Evolutionary conservation across 2,113 vertebrate genomes (phyloP).

Genomic region (Parus major): DNA sequence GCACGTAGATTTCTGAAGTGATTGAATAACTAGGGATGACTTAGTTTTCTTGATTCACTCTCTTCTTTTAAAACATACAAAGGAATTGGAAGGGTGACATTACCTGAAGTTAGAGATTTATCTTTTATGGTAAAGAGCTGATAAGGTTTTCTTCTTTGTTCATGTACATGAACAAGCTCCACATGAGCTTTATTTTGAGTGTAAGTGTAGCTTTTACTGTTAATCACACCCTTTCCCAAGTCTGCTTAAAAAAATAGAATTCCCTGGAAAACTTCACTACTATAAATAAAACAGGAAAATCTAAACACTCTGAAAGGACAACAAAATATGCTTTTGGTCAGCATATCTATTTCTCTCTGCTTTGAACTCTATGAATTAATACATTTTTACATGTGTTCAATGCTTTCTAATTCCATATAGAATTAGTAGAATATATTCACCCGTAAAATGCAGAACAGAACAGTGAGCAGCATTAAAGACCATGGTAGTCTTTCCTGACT

Average conservation of each 20-base stretch:
- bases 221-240: not conserved
- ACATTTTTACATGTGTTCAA: not conserved
- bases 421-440: not conserved
- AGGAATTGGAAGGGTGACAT: not conserved
- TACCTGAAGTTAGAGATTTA: not conserved
- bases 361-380: not conserved
- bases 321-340: not conserved
- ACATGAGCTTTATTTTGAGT: not conserved
- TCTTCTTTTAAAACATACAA: not conserved
- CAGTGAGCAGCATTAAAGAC: not conserved
- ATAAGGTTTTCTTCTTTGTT: not conserved
- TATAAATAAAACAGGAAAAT: not conserved
- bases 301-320: not conserved
- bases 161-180: not conserved
- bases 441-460: not conserved
- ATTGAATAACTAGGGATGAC: not conserved
- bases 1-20: not conserved
- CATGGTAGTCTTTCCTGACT: not conserved
- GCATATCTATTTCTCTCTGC: rapidly evolving
- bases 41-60: not conserved
- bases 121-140: not conserved
- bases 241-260: not conserved
- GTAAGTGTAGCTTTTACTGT: not conserved
- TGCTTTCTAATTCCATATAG: not conserved
- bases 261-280: not conserved